Evolutionary conservation across 1,140 invertebrate genomes (phyloP), one percentile per base, ranked within the genome.

Genomic region (Trichonephila inaurata): DNA sequence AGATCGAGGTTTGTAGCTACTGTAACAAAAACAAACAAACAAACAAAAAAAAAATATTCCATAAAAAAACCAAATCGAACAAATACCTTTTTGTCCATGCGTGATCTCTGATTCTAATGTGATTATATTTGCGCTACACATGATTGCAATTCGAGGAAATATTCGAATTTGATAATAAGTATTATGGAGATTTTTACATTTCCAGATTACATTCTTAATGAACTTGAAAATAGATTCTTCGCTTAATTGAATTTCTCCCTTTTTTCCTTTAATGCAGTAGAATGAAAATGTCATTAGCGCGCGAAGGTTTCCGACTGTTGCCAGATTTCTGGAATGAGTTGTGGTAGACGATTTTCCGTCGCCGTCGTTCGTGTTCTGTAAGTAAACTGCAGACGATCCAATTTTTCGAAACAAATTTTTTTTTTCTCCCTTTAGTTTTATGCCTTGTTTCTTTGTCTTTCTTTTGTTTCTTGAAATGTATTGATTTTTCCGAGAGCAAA

Each of bases 201-300:
- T 66, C 28, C 33, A 51, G 44, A 82, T 91, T 91, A 83, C 58
- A 64, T 89, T 44, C 82, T 66, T 92, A 85, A 92, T 92, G 77
- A 85, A 85, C 44, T 81, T 44, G 89, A 81, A 90, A 90, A 90
- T 77, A 21, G 51, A 81, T 44, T 81, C 40, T 77, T 77, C 33
- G 62, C 21, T 28, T 85, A 92, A 92, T 92, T 92, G 82, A 92
- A 85, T 92, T 92, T 92, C 62, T 44, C 62, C 33, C 33, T 40
- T 40, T 44, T 85, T 28, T 24, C 14, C 62, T 21, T 44, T 77
- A 61, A 61, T 62, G 19, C 33, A 40, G n/a, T 60, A 40, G n/a
- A 91, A 82, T 51, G 72, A 61, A 91, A 62, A 82, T 91, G 60
- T 82, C 89, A 91, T 91, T 91, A 91, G 28, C 33, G 40, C 33